Percentiles rank a stretch among this genome's conserved stretches.
Conservation (phyloP, 2,888 invertebrate genomes). For the Petrolisthes cinctipes region DNA sequence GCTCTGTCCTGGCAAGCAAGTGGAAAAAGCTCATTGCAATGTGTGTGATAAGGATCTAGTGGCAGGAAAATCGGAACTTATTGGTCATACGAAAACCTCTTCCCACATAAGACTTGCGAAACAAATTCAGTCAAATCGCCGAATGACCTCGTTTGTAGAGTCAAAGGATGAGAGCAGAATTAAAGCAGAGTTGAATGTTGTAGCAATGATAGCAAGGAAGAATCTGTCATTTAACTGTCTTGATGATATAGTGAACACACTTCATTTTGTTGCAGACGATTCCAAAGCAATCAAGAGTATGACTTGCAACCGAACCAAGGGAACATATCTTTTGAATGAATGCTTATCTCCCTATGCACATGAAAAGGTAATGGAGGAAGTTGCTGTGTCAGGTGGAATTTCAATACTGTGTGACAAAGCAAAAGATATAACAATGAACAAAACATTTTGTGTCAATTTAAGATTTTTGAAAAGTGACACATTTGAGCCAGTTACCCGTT, state of each 20-base stretch:
- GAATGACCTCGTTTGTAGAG: too few relatives aligned
- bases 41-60: constrained; percentile 18
- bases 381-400: too few relatives aligned
- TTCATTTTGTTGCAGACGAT: constrained; percentile 28
- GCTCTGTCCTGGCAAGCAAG: background rate
- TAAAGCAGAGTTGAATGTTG: too few relatives aligned
- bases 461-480: constrained; percentile 15
- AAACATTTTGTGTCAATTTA: background rate
- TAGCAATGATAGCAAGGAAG: too few relatives aligned
- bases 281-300: constrained; percentile 26
- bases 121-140: too few relatives aligned
- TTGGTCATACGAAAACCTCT: too few relatives aligned
- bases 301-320: constrained; percentile 31
- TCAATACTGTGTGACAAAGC: too few relatives aligned
- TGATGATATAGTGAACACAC: constrained; percentile 7
- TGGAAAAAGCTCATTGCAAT: background rate
- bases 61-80: background rate
- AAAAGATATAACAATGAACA: background rate
- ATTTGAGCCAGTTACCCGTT: constrained; percentile 21
- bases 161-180: too few relatives aligned
- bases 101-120: too few relatives aligned
- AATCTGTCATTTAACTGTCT: too few relatives aligned
- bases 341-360: too few relatives aligned
- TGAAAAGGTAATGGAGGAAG: too few relatives aligned
- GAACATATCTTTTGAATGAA: constrained; percentile 14